These are phyloP conservation scores for Ondatra zibethicus DNA, from an alignment of 2,113 vertebrate species.

Conservation along the genomic window DNA sequence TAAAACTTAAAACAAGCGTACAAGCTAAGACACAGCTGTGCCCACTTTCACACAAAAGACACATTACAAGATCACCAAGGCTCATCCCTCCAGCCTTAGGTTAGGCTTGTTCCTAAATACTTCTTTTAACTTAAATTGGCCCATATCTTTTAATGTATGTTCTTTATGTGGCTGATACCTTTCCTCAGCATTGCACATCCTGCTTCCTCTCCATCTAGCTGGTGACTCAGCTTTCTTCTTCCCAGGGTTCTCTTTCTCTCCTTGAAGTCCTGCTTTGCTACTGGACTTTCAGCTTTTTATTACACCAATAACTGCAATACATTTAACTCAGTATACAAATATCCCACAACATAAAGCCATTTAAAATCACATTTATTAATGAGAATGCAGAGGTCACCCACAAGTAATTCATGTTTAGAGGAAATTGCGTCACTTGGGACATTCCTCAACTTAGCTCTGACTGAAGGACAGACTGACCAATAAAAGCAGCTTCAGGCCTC, in stretches of 20 bases:
- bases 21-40: background rate
- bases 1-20: background rate
- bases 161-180: background rate
- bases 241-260: background rate
- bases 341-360: background rate
- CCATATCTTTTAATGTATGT: background rate
- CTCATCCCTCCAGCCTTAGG: background rate
- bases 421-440: background rate
- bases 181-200: background rate
- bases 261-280: background rate
- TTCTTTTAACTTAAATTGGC: background rate
- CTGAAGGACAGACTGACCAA: background rate
- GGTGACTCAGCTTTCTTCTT: background rate
- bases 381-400: background rate
- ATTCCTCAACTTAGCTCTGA: slow-evolving; percentile 8
- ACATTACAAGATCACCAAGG: background rate
- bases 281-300: background rate
- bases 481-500: background rate
- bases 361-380: background rate
- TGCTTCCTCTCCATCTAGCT: background rate
- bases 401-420: background rate
- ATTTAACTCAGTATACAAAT: background rate
- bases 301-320: background rate
- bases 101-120: background rate
- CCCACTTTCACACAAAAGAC: background rate